These are phyloP conservation scores for Eubucco bourcierii DNA, from an alignment of 2,113 vertebrate species.

Conservation along the genomic window DNA sequence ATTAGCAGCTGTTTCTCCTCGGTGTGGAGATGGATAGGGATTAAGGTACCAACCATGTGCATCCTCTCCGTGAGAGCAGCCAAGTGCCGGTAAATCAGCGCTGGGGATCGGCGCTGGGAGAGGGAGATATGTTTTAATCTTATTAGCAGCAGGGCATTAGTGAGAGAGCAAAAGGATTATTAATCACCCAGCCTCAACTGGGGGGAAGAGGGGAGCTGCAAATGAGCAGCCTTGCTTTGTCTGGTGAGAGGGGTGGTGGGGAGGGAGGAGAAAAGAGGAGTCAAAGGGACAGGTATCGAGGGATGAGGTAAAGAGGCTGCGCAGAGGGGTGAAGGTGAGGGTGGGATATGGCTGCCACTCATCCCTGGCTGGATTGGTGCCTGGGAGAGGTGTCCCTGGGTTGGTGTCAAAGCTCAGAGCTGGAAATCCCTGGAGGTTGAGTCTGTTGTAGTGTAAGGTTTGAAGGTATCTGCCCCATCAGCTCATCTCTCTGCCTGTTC, in stretches of 20 bases:
- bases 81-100: conserved; percentile 62
- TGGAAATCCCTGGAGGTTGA: background rate
- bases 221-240: background rate
- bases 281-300: fast-evolving
- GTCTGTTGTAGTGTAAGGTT: background rate
- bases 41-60: conserved; percentile 45
- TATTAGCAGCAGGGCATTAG: conserved; percentile 51
- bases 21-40: conserved; percentile 65
- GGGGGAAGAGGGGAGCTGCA: background rate
- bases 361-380: fast-evolving
- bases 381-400: fast-evolving
- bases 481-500: background rate
- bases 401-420: fast-evolving
- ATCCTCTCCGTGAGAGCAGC: conserved; percentile 7
- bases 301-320: background rate
- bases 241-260: background rate
- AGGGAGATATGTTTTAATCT: conserved; percentile 74
- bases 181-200: background rate
- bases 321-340: too few relatives aligned
- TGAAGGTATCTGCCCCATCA: background rate
- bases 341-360: fast-evolving
- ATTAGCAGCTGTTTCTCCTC: conserved; percentile 66
- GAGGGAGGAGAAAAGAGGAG: background rate
- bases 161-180: conserved; percentile 11
- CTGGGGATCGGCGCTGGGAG: conserved; percentile 58